Percentiles rank a stretch among this genome's conserved stretches.
Conservation (phyloP, 2,888 invertebrate genomes). For the Selenia dentaria region DNA sequence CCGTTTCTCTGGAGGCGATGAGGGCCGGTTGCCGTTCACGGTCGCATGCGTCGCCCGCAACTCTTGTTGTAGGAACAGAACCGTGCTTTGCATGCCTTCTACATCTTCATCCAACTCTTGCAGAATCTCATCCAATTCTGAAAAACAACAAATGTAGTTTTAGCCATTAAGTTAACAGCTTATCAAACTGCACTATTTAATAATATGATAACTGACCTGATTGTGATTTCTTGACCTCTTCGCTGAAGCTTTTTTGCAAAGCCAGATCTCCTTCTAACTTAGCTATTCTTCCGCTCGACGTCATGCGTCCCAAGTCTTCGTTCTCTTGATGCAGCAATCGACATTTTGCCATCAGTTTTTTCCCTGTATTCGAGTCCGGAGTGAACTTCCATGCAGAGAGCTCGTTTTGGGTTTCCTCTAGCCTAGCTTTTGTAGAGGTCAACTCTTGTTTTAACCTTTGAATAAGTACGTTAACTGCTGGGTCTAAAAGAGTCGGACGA, state of each 20-base stretch:
- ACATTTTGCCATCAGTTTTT: conserved; percentile 98
- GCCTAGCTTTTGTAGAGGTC: conserved; percentile 93
- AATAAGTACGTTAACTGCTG: conserved; percentile 97
- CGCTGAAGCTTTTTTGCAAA: conserved; percentile 96
- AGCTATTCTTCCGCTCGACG: conserved; percentile 96
- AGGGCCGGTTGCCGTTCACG: conserved; percentile 64
- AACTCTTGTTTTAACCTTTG: conserved; percentile 96
- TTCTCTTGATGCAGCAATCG: conserved; percentile 97
- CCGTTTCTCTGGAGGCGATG: conserved; percentile 69
- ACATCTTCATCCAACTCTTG: conserved; percentile 98
- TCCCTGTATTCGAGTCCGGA: conserved; percentile 99
- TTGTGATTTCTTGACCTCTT: conserved; percentile 98
- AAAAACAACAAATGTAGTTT: conserved; percentile 34
- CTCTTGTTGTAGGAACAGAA: conserved; percentile 96
- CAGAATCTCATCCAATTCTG: conserved; percentile 97
- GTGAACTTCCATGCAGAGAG: conserved; percentile 99
- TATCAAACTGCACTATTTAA: background rate
- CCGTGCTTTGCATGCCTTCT: conserved; percentile 99
- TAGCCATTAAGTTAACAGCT: conserved; percentile 1
- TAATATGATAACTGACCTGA: conserved; percentile 87
- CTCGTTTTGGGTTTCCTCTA: conserved; percentile 99
- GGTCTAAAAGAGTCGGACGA: conserved; percentile 90
- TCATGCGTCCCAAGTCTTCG: conserved; percentile 98
- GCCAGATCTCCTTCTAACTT: conserved; percentile 98
- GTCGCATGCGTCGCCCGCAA: conserved; percentile 89